phyloP scores from a whole-genome alignment of 1,140 invertebrate species.

The Drosophila paulistorum region DNA sequence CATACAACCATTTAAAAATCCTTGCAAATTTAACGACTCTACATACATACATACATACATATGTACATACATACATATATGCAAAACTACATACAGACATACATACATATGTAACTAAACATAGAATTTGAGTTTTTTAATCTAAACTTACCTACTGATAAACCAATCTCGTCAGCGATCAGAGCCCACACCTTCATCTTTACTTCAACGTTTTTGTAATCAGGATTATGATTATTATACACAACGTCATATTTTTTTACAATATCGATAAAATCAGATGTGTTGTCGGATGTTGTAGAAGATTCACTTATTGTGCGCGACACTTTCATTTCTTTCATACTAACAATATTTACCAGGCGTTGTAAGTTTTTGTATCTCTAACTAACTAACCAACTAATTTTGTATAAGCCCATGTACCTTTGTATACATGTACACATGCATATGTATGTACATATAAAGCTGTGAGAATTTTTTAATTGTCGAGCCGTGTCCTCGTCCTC shows the following conservation, averaged over 20 bases:
- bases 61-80: neutral
- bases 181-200: constrained; percentile 80
- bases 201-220: constrained; percentile 80
- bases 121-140: too few relatives aligned
- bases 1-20: too few relatives aligned
- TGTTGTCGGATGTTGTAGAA: constrained; percentile 80
- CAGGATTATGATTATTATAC: constrained; percentile 82
- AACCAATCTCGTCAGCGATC: constrained; percentile 81
- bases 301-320: constrained; percentile 78
- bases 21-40: too few relatives aligned
- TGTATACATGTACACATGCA: neutral
- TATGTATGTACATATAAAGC: neutral
- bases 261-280: constrained; percentile 81
- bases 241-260: constrained; percentile 82
- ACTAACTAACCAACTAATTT: neutral
- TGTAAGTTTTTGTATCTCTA: neutral
- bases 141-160: constrained; percentile 75
- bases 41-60: constrained; percentile 12
- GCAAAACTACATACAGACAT: neutral
- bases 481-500: constrained; percentile 19
- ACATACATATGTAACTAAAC: neutral
- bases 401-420: too few relatives aligned
- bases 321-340: constrained; percentile 72
- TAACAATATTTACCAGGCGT: constrained; percentile 32
- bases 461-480: constrained; percentile 38